phyloP scores from a whole-genome alignment of 1,140 invertebrate genomes.

The Neoseiulus cucumeris region DNA sequence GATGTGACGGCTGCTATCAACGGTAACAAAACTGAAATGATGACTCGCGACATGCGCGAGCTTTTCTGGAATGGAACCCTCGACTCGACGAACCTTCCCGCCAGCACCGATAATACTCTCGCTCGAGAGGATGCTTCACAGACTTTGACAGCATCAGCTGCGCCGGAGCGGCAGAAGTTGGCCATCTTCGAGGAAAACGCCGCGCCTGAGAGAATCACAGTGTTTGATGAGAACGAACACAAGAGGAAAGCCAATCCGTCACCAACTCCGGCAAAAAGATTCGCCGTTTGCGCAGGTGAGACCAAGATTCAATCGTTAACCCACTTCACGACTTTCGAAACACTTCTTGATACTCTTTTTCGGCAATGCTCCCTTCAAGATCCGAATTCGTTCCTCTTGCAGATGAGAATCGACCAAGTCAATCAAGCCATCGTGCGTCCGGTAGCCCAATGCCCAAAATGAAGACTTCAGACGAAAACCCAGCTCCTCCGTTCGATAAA shows the following conservation, averaged over 20 bases:
- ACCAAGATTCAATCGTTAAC: background rate
- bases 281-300: background rate
- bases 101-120: background rate
- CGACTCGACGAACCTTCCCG: background rate
- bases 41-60: background rate
- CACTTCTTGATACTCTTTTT: too few species aligned
- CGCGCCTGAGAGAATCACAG: background rate
- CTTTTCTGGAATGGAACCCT: constrained; percentile 1
- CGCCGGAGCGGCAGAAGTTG: background rate
- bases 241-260: background rate
- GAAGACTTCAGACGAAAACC: background rate
- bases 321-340: too few species aligned
- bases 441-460: background rate
- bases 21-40: background rate
- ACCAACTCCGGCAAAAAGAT: background rate
- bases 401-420: background rate
- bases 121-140: background rate
- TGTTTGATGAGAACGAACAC: background rate
- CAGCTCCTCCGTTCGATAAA: background rate
- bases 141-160: background rate
- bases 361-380: too few species aligned
- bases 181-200: background rate
- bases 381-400: too few species aligned
- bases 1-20: background rate
- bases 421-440: background rate